These are phyloP conservation scores for Austrolebias charrua DNA, from an alignment of 2,797 vertebrate species.

Conservation along the genomic window DNA sequence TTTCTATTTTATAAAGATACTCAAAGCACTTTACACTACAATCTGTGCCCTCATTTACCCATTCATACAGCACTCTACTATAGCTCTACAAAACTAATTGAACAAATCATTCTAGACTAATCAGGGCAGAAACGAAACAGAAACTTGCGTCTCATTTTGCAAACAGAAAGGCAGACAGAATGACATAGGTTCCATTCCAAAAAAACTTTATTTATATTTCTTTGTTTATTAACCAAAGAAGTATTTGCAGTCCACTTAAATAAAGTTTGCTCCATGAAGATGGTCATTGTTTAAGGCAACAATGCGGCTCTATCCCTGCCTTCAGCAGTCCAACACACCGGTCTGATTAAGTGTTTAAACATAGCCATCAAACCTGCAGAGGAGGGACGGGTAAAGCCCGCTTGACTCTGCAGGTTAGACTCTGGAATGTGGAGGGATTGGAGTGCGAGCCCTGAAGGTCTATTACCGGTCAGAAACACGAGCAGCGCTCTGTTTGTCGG, in stretches of 20 bases:
- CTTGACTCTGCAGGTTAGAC: slow-evolving; percentile 4
- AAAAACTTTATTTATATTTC: background rate
- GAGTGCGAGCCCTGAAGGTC: slow-evolving; percentile 49
- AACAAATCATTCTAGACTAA: background rate
- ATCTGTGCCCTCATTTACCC: too few species aligned
- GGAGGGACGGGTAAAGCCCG: slow-evolving; percentile 38
- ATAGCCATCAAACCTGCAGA: slow-evolving; percentile 38
- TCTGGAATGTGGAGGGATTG: slow-evolving; percentile 60
- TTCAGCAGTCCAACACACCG: slow-evolving; percentile 47
- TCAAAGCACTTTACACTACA: too few species aligned
- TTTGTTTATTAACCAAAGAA: too few species aligned
- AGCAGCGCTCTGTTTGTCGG: slow-evolving; percentile 41
- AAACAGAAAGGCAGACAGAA: background rate
- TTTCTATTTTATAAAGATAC: too few species aligned
- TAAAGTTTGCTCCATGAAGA: slow-evolving; percentile 46
- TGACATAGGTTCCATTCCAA: background rate
- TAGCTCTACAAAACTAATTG: too few species aligned
- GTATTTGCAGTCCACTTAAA: background rate
- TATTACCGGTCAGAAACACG: slow-evolving; percentile 43
- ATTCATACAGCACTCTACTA: too few species aligned
- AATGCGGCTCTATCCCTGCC: slow-evolving; percentile 55
- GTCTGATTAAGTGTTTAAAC: slow-evolving; percentile 72
- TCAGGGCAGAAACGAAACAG: background rate
- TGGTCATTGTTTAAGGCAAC: slow-evolving; percentile 62
- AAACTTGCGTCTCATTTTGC: background rate